phyloP scores from a whole-genome alignment of 2,888 invertebrate species.

The Lysandra coridon region DNA sequence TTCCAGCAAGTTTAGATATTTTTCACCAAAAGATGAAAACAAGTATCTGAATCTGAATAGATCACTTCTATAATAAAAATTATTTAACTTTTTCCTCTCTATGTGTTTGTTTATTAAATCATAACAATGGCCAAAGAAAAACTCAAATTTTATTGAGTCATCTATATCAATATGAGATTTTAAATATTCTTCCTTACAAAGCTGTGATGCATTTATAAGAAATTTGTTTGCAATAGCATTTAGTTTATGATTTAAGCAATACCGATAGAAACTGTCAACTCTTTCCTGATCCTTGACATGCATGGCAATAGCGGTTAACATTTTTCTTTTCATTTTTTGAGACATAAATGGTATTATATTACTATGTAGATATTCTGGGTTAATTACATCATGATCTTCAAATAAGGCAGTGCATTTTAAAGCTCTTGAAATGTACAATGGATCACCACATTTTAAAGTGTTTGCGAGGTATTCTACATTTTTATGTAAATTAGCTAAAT shows the following conservation, averaged over 20 bases:
- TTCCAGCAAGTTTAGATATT: constrained; percentile 50
- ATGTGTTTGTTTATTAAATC: constrained; percentile 46
- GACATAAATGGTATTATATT: constrained; percentile 62
- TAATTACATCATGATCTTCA: constrained; percentile 50
- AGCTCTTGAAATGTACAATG: constrained; percentile 54
- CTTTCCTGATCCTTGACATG: constrained; percentile 49
- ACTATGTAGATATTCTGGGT: constrained; percentile 52
- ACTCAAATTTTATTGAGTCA: constrained; percentile 38
- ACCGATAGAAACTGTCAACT: constrained; percentile 51
- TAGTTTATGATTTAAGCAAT: constrained; percentile 48
- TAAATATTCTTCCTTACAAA: constrained; percentile 51
- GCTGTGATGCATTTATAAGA: constrained; percentile 50
- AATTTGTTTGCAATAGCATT: constrained; percentile 53
- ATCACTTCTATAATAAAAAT: neutral
- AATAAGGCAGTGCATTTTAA: constrained; percentile 59
- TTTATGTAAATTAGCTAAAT: constrained; percentile 56
- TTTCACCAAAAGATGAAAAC: constrained; percentile 47
- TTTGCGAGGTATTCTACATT: constrained; percentile 57
- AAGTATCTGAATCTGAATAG: constrained; percentile 42
- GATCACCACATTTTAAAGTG: constrained; percentile 56
- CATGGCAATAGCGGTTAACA: constrained; percentile 49
- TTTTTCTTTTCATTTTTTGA: constrained; percentile 57
- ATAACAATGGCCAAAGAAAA: constrained; percentile 53
- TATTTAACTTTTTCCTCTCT: constrained; percentile 34
- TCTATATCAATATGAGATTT: constrained; percentile 36